Base-by-base conservation (phyloP, 2,113 vertebrate species). In the Prionailurus viverrinus region DNA sequence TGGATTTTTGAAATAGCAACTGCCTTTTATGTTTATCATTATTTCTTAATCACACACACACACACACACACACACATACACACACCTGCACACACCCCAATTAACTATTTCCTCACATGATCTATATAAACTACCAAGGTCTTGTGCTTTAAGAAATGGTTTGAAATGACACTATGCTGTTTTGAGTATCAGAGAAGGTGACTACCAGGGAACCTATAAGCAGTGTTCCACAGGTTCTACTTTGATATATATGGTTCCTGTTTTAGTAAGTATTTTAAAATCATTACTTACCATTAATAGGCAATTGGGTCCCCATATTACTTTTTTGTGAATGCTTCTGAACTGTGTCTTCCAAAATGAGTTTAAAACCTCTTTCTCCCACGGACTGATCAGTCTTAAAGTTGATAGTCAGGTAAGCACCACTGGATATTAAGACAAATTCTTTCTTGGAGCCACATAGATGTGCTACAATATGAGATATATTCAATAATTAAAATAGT, bases 301-400 rank as follows among this genome's bases (percentile, higher is more conserved):
- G 63, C 82, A 79, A 21, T 19, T 73, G 48, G 5, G 33, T 39
- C 18, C 13, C 68, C 76, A 16, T 41, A 51, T 41, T 80, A 65
- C 45, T 89, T 66, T 89, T 58, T 45, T 69, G 58, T 78, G 39
- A 88, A 69, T 69, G 51, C 63, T 92, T 51, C 69, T 74, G 53
- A 80, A 39, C 73, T 16, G 21, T 66, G 7, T 89, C 63, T 94
- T 94, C 84, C 55, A 92, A 85, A 68, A 36, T 41, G 58, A 92
- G 31, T 84, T 94, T 79, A 89, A 94, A 94, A 85, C 36, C 79
- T 73, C 65, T 81, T 61, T 61, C 9, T 80, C 65, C 63, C 51
- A 88, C 73, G 51, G 79, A 85, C 23, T 74, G 53, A 73, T 89
- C 55, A 89, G 79, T 63, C 55, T 96, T 89, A 73, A 94, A 85